Percentiles rank a stretch among this genome's conserved stretches.
phyloP scores from a whole-genome alignment of 2,888 invertebrate genomes.

The Polietes domitor region DNA sequence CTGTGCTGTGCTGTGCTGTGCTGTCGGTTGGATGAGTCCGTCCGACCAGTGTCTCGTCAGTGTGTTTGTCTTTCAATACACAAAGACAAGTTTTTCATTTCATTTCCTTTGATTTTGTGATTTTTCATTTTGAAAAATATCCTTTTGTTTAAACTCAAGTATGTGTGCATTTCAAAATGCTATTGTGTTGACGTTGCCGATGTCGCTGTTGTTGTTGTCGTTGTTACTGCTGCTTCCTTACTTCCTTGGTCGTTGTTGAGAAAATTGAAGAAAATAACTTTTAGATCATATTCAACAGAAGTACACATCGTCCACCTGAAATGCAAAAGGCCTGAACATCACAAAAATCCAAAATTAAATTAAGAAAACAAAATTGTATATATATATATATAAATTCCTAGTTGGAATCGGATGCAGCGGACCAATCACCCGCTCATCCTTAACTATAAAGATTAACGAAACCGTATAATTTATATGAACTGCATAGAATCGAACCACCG shows the following conservation, averaged over 20 bases:
- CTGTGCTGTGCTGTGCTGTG: not conserved
- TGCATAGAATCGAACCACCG: too few species aligned
- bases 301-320: too few species aligned
- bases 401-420: too few species aligned
- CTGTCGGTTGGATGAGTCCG: conserved; percentile 1
- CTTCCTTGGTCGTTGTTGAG: conserved; percentile 24
- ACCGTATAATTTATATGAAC: too few species aligned
- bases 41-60: not conserved
- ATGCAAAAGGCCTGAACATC: too few species aligned
- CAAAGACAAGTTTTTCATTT: conserved; percentile 54
- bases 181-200: conserved; percentile 16
- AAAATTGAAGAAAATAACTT: conserved; percentile 41
- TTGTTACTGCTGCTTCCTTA: conserved; percentile 25
- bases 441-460: too few species aligned
- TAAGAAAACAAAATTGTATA: too few species aligned
- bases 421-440: too few species aligned
- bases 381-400: too few species aligned
- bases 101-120: conserved; percentile 58
- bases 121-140: conserved; percentile 51
- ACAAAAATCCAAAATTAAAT: too few species aligned
- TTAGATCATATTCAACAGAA: conserved; percentile 5
- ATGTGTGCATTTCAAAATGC: conserved; percentile 44
- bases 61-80: conserved; percentile 30
- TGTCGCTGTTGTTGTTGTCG: conserved; percentile 24
- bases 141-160: conserved; percentile 54